A percentile compares a stretch with the other conserved stretches of the same genome.
These are phyloP conservation scores for Papilio gigon DNA, from an alignment of 2,888 invertebrate genomes.

Conservation along the genomic window DNA sequence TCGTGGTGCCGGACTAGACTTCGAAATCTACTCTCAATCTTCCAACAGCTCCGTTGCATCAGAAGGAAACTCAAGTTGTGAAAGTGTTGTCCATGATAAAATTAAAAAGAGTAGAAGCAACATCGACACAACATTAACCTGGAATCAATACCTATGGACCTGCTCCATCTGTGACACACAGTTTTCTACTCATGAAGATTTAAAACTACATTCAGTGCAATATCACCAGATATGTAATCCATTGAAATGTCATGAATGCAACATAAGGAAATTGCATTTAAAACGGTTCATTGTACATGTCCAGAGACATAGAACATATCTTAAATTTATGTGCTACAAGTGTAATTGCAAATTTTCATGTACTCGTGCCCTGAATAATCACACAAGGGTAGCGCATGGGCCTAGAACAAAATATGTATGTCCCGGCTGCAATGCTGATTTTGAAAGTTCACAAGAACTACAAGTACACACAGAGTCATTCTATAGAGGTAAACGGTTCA, in stretches of 20 bases:
- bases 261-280: constrained; percentile 58
- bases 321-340: constrained; percentile 76
- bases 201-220: constrained; percentile 82
- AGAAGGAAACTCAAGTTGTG: background rate
- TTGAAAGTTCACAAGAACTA: constrained; percentile 54
- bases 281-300: constrained; percentile 78
- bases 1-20: constrained; percentile 45
- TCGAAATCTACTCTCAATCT: constrained; percentile 40
- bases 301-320: constrained; percentile 81
- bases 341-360: constrained; percentile 58
- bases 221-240: constrained; percentile 83
- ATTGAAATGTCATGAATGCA: constrained; percentile 85
- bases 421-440: constrained; percentile 61
- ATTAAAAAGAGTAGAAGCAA: constrained; percentile 33
- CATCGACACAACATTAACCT: constrained; percentile 56
- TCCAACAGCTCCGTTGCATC: background rate
- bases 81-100: background rate
- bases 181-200: constrained; percentile 59
- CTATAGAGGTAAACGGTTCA: constrained; percentile 52
- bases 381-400: constrained; percentile 54
- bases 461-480: constrained; percentile 54
- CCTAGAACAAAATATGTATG: constrained; percentile 54
- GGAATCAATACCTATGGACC: constrained; percentile 65
- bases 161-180: constrained; percentile 65
- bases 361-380: constrained; percentile 48